phyloP scores from a whole-genome alignment of 1,140 invertebrate genomes.

The Zelostemma sp. region DNA sequence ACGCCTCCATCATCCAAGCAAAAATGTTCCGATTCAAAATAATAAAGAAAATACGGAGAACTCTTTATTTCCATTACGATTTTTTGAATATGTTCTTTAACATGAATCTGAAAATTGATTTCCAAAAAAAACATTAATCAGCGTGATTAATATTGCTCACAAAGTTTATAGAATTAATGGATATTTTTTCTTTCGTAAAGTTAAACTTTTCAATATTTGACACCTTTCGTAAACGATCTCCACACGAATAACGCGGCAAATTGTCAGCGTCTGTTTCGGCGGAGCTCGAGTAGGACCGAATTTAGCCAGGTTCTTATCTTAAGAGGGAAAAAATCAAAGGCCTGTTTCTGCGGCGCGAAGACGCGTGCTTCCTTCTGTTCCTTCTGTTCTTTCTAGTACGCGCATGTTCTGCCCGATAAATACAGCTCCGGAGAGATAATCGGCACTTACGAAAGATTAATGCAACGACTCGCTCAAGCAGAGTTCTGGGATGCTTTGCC shows the following conservation, averaged over 20 bases:
- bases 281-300: constrained; percentile 26
- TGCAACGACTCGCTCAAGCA: constrained; percentile 38
- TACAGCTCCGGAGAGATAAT: constrained; percentile 41
- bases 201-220: too few species aligned
- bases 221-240: not conserved
- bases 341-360: constrained; percentile 29
- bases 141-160: too few species aligned
- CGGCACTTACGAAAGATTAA: constrained; percentile 43
- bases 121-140: too few species aligned
- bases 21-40: too few species aligned
- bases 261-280: constrained; percentile 45
- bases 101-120: too few species aligned
- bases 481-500: constrained; percentile 28
- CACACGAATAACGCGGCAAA: constrained; percentile 46
- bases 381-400: constrained; percentile 38
- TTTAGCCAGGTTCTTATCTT: constrained; percentile 38
- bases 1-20: too few species aligned
- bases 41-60: too few species aligned
- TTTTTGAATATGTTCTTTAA: too few species aligned
- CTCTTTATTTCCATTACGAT: too few species aligned
- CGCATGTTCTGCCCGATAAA: constrained; percentile 43
- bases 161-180: too few species aligned
- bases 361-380: constrained; percentile 39
- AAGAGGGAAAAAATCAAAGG: constrained; percentile 26
- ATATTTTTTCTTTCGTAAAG: too few species aligned